Base-by-base conservation (phyloP, 2,888 invertebrate genomes). In the Eumerus sabulonum region DNA sequence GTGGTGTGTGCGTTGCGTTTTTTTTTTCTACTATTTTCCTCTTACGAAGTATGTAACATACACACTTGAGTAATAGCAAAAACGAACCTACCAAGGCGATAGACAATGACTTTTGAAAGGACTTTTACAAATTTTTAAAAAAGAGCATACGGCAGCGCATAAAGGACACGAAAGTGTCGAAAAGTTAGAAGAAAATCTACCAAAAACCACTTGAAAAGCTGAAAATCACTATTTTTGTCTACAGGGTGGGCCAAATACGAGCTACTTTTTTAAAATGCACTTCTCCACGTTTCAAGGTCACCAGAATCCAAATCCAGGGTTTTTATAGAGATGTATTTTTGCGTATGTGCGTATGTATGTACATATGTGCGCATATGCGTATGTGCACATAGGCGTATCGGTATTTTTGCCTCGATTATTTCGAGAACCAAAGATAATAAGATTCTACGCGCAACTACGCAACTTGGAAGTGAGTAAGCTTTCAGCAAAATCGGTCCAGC, bases 1-100 rank as follows among this genome's bases (percentile, higher is more conserved):
- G 73, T 79, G 73, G 73, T 66, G 72, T 77, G 71, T 67, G 53
- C 47, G 56, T 40, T 47, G 44, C 19, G 60, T 60, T 44, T 67
- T n/a, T 27, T 17, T 47, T 54, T 18, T n/a, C 12, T 27, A 45
- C 13, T 14, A 0, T 27, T 50, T n/a, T n/a, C 1, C 13, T 17
- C n/a, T 7, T 27, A 7, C 7, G 7, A 7, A 7, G 27, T 27
- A 27, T 27, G 27, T 27, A 27, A 27, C 57, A 67, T 57, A 66
- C 51, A 62, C 72, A 53, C 56, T 66, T 53, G 9, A 27, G 27
- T 27, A 7, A 27, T 27, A 27, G 3, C 2, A 4, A 7, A 27
- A 27, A 27, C n/a, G n/a, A 27, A 27, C 27, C 7, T 27, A 4
- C 2, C 27, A 27, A 27, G 27, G 27, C 27, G 27, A 7, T 27